A percentile compares a stretch with the other conserved stretches of the same genome.
phyloP scores from a whole-genome alignment of 2,797 vertebrate genomes.

The Sebastolobus altivelis region DNA sequence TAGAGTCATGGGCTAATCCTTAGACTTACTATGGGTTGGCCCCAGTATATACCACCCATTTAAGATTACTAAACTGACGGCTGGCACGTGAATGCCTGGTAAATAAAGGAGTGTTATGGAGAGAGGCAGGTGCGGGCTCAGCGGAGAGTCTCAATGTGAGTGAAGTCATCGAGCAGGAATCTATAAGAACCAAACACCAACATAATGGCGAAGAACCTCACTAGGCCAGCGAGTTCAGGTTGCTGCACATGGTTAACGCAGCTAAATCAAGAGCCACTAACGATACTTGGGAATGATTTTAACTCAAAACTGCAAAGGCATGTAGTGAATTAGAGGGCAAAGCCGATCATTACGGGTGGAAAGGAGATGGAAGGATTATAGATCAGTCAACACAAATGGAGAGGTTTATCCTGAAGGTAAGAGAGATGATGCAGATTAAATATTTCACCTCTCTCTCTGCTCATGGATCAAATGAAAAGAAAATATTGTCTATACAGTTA shows the following conservation, averaged over 20 bases:
- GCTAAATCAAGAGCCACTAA: slow-evolving; percentile 51
- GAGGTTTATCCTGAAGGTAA: neutral
- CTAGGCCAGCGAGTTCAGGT: slow-evolving; percentile 48
- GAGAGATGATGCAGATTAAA: neutral
- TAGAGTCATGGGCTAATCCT: slow-evolving; percentile 38
- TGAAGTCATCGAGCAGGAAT: slow-evolving; percentile 41
- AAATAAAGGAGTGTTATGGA: neutral
- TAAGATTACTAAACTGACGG: slow-evolving; percentile 7
- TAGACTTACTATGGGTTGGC: neutral
- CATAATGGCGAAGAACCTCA: slow-evolving; percentile 25
- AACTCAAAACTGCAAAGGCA: slow-evolving; percentile 26
- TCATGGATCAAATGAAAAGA: neutral
- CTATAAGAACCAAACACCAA: slow-evolving; percentile 21
- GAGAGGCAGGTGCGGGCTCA: slow-evolving; percentile 8
- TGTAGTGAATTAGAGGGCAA: neutral
- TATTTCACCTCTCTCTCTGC: neutral
- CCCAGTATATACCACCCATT: neutral
- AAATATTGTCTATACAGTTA: neutral
- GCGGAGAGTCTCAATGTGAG: slow-evolving; percentile 1
- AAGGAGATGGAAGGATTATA: neutral
- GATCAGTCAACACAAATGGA: neutral
- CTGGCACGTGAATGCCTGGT: neutral
- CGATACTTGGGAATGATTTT: slow-evolving; percentile 12
- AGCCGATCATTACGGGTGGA: neutral
- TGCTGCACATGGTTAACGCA: slow-evolving; percentile 37